These are phyloP conservation scores for Hippocampus comes DNA, from an alignment of 2,113 vertebrate genomes.

Conservation along the genomic window DNA sequence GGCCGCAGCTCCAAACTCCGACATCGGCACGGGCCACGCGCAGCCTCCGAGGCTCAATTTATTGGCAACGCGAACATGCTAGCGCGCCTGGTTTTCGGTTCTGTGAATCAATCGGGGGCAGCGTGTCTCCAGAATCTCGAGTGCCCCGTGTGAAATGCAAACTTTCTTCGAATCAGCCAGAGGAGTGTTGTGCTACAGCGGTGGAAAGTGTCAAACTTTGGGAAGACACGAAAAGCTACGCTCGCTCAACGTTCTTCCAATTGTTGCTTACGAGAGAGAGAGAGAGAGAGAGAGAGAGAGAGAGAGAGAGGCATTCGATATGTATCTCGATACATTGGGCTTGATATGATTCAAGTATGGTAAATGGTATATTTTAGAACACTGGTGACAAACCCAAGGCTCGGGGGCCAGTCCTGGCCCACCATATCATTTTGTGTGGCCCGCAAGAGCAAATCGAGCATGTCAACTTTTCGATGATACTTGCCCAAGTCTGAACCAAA, in stretches of 20 bases:
- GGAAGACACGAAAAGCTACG: background rate
- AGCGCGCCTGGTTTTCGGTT: background rate
- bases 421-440: too few relatives aligned
- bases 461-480: too few relatives aligned
- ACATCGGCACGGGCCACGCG: background rate
- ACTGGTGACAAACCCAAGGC: too few relatives aligned
- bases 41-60: conserved; percentile 17
- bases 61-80: background rate
- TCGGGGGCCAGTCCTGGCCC: too few relatives aligned
- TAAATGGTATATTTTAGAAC: too few relatives aligned
- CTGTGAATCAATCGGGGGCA: background rate
- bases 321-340: too few relatives aligned
- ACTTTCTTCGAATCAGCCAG: background rate
- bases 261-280: background rate
- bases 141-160: background rate
- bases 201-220: background rate
- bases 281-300: too few relatives aligned
- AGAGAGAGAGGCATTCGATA: too few relatives aligned
- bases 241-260: background rate
- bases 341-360: too few relatives aligned
- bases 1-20: conserved; percentile 13
- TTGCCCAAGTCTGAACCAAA: too few relatives aligned
- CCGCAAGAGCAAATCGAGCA: too few relatives aligned
- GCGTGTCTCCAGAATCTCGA: background rate
- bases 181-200: background rate